Percentiles rank a stretch among this genome's conserved stretches.
These are phyloP conservation scores for Heliconius hewitsoni DNA, from an alignment of 1,140 invertebrate species.

Conservation along the genomic window DNA sequence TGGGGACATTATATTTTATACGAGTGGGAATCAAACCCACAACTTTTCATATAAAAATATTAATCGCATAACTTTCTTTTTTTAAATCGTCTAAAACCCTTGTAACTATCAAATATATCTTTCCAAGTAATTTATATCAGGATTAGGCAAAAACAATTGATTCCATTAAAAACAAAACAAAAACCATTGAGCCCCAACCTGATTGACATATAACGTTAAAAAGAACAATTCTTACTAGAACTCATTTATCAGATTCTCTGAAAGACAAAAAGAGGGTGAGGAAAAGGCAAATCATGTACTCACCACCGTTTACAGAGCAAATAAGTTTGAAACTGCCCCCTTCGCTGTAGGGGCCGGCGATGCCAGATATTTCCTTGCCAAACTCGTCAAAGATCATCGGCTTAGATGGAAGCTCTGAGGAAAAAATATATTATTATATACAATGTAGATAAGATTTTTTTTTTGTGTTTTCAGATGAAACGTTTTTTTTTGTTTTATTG, in stretches of 20 bases:
- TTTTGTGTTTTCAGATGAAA: no score
- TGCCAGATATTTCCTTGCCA: conserved; percentile 85
- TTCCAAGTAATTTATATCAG: not conserved
- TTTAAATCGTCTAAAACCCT: no score
- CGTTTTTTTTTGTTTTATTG: no score
- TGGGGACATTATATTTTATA: no score
- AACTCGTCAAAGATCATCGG: conserved; percentile 91
- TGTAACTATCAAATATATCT: no score
- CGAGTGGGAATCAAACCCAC: no score
- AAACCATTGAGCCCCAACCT: conserved; percentile 17
- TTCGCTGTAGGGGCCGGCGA: conserved; percentile 93
- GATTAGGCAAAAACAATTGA: not conserved
- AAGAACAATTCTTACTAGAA: conserved; percentile 29
- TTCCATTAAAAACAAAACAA: conserved; percentile 1
- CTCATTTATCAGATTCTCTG: conserved; percentile 26
- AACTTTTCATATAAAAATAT: no score
- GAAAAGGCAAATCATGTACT: conserved; percentile 60
- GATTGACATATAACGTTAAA: conserved; percentile 32
- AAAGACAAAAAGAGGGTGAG: conserved; percentile 16
- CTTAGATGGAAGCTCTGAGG: conserved; percentile 89
- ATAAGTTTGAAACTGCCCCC: conserved; percentile 90
- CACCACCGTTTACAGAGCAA: conserved; percentile 93
- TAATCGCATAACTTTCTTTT: no score
- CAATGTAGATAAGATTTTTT: not conserved
- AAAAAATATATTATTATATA: conserved; percentile 36